Conservation (phyloP, 2,113 vertebrate species). For the Hippocampus abdominalis region DNA sequence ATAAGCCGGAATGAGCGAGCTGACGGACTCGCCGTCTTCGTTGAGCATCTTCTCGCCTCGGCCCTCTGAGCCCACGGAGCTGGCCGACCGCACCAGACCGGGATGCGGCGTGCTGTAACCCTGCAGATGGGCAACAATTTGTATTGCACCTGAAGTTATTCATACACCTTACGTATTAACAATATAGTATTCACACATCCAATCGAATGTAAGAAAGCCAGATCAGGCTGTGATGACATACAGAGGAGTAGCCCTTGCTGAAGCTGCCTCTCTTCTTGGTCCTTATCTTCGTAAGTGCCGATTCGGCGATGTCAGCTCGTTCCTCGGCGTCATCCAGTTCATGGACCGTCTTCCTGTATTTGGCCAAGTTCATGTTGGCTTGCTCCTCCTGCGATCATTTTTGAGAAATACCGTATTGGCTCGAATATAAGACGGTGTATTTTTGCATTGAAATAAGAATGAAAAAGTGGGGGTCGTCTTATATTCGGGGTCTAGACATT, state of each 20-base stretch:
- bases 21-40: constrained; percentile 71
- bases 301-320: constrained; percentile 75
- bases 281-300: constrained; percentile 76
- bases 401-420: no score
- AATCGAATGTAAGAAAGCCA: no score
- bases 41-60: constrained; percentile 72
- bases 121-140: constrained; percentile 39
- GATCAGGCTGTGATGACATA: constrained; percentile 34
- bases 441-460: no score
- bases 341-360: constrained; percentile 78
- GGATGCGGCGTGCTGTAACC: constrained; percentile 76
- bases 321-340: constrained; percentile 80
- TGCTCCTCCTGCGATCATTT: constrained; percentile 71
- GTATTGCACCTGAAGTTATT: no score
- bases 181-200: no score
- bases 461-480: no score
- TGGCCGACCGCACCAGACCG: constrained; percentile 65
- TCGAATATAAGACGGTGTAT: no score
- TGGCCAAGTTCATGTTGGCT: constrained; percentile 75
- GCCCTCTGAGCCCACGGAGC: constrained; percentile 76
- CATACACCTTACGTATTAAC: no score
- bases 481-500: no score
- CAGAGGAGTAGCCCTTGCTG: constrained; percentile 77
- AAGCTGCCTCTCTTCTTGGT: constrained; percentile 76
- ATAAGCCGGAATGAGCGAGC: constrained; percentile 78